Evolutionary conservation across 2,797 vertebrate species (phyloP), one percentile per base, ranked within the genome.

Genomic region (Cuculus canorus): DNA sequence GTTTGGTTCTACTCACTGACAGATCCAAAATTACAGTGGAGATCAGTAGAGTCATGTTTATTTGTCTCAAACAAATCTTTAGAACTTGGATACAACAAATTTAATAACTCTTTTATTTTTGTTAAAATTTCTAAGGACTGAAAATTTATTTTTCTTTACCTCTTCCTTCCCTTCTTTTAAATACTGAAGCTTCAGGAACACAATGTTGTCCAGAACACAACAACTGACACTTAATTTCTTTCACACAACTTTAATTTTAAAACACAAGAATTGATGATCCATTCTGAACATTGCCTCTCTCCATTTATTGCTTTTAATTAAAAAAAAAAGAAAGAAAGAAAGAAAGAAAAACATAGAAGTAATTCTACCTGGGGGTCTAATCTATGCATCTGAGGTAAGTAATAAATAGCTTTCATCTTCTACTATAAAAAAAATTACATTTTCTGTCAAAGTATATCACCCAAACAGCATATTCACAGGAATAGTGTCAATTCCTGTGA

Each of bases 301-400:
- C 66, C 30, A 13, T 72, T 72, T 89, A 88, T n/a, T 72, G 18
- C 4, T 91, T 93, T 57, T 85, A 82, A 91, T 70, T 85, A 41
- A 45, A 79, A 72, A 47, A 45, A 79, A n/a, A n/a, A 35, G 14
- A 47, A 82, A 69, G 35, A 82, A 45, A 63, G n/a, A 48, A n/a
- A 35, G 14, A 47, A 82, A 69, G 35, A 82, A 45, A 63, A 88
- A 92, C 35, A 9, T 5, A 14, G 4, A 11, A 4, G 16, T 27
- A 30, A n/a, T 60, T 91, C 83, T 68, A 15, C 25, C 43, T 66
- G 59, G 13, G 47, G 3, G 11, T 59, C 35, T 52, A 64, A 59
- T 28, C 13, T 64, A 11, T 79, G 28, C 13, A 33, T 43, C 52
- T 63, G 10, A 60, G 4, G 3, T 39, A 88, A 41, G 23, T 28